A percentile compares a stretch with the other conserved stretches of the same genome.
These are phyloP conservation scores for Neelides sp. DNA, from an alignment of 1,140 invertebrate species.

Conservation along the genomic window DNA sequence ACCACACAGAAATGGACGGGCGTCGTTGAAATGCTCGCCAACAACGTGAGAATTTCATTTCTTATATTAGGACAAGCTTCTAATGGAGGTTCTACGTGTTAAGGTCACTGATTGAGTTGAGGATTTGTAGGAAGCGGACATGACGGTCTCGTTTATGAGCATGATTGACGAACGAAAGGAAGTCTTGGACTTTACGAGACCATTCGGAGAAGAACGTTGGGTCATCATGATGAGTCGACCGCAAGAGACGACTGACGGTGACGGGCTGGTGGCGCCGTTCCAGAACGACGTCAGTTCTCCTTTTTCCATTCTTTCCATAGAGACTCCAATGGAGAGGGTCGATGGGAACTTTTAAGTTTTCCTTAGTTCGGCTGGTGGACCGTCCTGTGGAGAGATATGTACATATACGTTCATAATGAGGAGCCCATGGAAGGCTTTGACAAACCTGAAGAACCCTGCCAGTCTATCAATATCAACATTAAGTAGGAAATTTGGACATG, in stretches of 20 bases:
- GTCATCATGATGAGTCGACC: conserved; percentile 65
- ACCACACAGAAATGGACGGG: conserved; percentile 13
- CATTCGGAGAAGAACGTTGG: conserved; percentile 58
- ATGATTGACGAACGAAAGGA: conserved; percentile 45
- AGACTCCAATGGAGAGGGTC: too few species aligned
- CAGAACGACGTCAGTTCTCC: conserved; percentile 39
- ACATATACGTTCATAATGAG: too few species aligned
- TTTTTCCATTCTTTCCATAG: background rate
- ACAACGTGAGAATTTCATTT: conserved; percentile 11
- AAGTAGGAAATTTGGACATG: too few species aligned
- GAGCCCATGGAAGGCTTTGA: too few species aligned
- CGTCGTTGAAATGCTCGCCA: conserved; percentile 15
- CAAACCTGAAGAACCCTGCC: too few species aligned
- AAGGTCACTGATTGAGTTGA: background rate
- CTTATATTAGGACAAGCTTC: background rate
- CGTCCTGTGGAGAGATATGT: too few species aligned
- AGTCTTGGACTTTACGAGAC: conserved; percentile 48
- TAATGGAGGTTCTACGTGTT: background rate
- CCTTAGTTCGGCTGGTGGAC: too few species aligned
- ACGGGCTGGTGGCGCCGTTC: conserved; percentile 67
- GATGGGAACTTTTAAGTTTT: too few species aligned
- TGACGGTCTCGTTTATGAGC: conserved; percentile 63
- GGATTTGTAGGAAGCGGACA: conserved; percentile 50
- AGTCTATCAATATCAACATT: too few species aligned
- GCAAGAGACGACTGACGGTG: conserved; percentile 62